These are phyloP conservation scores for Yponomeuta sedellus DNA, from an alignment of 2,888 invertebrate genomes.

Conservation along the genomic window DNA sequence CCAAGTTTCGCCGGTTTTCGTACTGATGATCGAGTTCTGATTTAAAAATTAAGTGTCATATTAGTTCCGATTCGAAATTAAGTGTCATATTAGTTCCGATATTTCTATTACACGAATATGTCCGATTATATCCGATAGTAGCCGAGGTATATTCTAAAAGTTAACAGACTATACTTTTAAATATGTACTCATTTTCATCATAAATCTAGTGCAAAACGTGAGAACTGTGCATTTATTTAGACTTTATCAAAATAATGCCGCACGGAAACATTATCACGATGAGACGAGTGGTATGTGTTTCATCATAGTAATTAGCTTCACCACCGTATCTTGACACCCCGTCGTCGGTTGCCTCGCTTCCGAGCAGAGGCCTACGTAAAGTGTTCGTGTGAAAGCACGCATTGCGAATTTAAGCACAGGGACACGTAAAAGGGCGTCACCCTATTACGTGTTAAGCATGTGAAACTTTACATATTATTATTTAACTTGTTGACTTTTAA, in stretches of 20 bases:
- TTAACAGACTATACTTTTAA: too few species aligned
- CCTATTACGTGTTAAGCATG: conserved; percentile 37
- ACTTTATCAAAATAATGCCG: not conserved
- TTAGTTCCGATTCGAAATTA: too few species aligned
- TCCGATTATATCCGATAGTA: too few species aligned
- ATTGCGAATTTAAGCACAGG: conserved; percentile 34
- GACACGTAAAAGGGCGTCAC: conserved; percentile 40
- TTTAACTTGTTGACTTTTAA: conserved; percentile 14
- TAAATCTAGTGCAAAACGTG: not conserved
- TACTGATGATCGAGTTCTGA: too few species aligned
- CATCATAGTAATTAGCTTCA: conserved; percentile 32
- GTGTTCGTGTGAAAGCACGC: conserved; percentile 34
- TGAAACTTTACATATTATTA: conserved; percentile 36
- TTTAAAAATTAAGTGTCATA: too few species aligned
- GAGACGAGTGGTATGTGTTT: conserved; percentile 31
- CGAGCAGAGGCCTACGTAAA: conserved; percentile 19
- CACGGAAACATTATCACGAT: conserved; percentile 18
- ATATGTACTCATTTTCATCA: too few species aligned
- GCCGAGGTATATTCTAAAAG: too few species aligned
- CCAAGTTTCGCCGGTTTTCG: too few species aligned
- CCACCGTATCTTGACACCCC: conserved; percentile 25
- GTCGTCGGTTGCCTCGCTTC: not conserved
- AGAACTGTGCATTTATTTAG: not conserved
- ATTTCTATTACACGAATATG: too few species aligned
- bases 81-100: too few species aligned